Conservation (phyloP, 64 coral and sea anemone species). For the Pocillopora damicornis region DNA sequence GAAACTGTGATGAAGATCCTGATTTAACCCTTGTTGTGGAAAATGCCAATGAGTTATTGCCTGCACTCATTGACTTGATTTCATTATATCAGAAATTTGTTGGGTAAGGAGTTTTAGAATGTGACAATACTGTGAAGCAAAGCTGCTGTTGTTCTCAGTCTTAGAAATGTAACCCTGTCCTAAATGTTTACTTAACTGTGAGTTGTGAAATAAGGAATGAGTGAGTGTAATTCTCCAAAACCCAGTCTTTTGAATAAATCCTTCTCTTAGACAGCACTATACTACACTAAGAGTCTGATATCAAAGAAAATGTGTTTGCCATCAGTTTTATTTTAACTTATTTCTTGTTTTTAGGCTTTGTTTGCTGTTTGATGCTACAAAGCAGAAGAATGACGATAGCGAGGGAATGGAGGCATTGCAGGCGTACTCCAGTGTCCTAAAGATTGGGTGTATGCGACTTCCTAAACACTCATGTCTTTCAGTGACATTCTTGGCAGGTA, state of each 20-base stretch:
- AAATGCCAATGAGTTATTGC: constrained; percentile 67
- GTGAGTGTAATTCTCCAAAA: too few relatives aligned
- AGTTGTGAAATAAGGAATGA: too few relatives aligned
- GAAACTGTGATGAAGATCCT: constrained; percentile 83
- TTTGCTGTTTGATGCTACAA: constrained; percentile 52
- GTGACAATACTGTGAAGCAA: background rate
- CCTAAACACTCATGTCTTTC: constrained; percentile 84
- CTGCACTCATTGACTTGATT: constrained; percentile 72
- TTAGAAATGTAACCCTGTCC: too few relatives aligned
- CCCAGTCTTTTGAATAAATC: too few relatives aligned
- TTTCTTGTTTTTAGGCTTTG: constrained; percentile 56
- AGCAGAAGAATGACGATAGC: constrained; percentile 50
- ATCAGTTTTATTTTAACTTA: background rate
- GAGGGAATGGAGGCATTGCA: constrained; percentile 39
- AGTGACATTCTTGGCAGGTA: constrained; percentile 71
- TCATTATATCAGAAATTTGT: constrained; percentile 83
- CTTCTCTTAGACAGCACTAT: too few relatives aligned
- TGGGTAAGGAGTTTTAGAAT: constrained; percentile 27
- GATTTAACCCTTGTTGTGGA: constrained; percentile 75
- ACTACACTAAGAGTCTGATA: too few relatives aligned
- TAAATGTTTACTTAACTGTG: too few relatives aligned
- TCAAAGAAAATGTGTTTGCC: background rate
- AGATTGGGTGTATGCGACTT: constrained; percentile 82
- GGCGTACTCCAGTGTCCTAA: constrained; percentile 84
- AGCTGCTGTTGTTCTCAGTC: background rate